Conservation (phyloP, 2,797 vertebrate genomes). For the Pangasius larnaudii region DNA sequence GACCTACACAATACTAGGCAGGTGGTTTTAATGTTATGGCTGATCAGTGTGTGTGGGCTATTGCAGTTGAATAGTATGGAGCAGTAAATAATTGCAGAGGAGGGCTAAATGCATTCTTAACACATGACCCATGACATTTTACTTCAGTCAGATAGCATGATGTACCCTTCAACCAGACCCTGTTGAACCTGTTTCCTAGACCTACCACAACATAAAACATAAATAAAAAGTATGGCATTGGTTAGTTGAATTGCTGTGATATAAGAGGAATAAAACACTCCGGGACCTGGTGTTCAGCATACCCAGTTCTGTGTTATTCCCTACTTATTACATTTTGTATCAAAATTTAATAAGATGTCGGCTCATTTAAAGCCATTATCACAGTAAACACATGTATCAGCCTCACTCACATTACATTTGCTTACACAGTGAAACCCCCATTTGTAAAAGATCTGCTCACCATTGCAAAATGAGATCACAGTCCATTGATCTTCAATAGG, state of each 20-base stretch:
- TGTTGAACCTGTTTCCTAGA: neutral
- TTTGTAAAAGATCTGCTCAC: constrained; percentile 76
- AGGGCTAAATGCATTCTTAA: neutral
- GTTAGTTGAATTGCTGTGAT: neutral
- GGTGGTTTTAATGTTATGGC: too few species aligned
- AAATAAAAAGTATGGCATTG: neutral
- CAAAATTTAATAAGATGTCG: neutral
- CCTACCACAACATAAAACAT: neutral
- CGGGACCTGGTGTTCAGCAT: neutral
- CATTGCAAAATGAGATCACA: constrained; percentile 80
- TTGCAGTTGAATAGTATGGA: neutral
- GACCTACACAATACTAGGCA: too few species aligned
- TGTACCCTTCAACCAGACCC: neutral
- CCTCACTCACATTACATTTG: constrained; percentile 75
- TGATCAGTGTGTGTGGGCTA: neutral
- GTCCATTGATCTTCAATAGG: constrained; percentile 75
- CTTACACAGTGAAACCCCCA: constrained; percentile 77
- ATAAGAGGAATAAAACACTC: neutral
- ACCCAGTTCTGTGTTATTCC: neutral
- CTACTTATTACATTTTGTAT: neutral
- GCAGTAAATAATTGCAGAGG: neutral
- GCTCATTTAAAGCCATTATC: constrained; percentile 42
- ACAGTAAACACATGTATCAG: constrained; percentile 65
- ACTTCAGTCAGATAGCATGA: neutral
- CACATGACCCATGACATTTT: neutral